Conservation (phyloP, 2,797 vertebrate genomes). For the Oophaga sylvatica region DNA sequence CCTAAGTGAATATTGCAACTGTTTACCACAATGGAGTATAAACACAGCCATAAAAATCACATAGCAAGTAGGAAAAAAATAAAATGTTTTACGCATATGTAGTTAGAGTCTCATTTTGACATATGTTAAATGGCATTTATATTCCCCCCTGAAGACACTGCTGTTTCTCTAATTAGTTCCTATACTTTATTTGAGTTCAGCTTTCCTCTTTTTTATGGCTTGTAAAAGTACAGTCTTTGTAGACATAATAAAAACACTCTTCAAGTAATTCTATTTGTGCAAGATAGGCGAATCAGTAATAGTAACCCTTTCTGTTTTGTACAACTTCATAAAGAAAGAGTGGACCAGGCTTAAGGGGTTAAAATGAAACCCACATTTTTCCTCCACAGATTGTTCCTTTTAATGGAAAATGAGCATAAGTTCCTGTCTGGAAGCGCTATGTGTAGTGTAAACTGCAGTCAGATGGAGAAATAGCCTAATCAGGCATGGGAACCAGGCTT, state of each 20-base stretch:
- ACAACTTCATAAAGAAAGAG: background rate
- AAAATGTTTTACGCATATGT: background rate
- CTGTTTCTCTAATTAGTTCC: slow-evolving; percentile 12
- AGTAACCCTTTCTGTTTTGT: background rate
- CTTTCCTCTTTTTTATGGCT: background rate
- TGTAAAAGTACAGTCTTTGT: background rate
- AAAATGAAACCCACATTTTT: slow-evolving; percentile 64
- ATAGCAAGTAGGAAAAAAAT: background rate
- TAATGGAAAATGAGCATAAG: slow-evolving; percentile 72
- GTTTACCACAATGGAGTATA: background rate
- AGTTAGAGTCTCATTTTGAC: slow-evolving; percentile 7
- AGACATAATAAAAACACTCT: background rate
- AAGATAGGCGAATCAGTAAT: background rate
- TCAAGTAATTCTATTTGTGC: background rate
- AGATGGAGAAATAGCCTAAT: slow-evolving; percentile 77
- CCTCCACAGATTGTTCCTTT: slow-evolving; percentile 73
- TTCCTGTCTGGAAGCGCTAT: slow-evolving; percentile 76
- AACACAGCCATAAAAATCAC: background rate
- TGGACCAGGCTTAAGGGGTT: background rate
- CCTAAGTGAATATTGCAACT: background rate
- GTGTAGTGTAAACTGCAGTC: slow-evolving; percentile 73
- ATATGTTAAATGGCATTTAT: slow-evolving; percentile 30
- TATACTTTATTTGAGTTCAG: background rate
- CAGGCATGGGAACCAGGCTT: slow-evolving; percentile 74
- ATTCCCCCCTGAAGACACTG: slow-evolving; percentile 13